Evolutionary conservation across 2,888 invertebrate genomes (phyloP), one percentile per base, ranked within the genome.

Genomic region (Drosophila greeni): DNA sequence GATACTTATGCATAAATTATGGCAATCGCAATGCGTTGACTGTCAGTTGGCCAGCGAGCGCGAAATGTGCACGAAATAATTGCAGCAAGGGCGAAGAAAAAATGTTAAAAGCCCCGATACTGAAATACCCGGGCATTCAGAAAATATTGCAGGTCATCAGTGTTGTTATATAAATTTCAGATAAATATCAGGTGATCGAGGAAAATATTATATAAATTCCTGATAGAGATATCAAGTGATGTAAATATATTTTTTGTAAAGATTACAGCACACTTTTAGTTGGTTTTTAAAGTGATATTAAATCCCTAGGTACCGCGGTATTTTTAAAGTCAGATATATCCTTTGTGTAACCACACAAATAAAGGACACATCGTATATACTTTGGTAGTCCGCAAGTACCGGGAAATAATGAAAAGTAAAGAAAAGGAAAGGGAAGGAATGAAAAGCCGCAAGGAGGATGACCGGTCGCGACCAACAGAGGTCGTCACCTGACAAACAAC

Each of bases 1-100:
- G 42, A 62, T 64, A 75, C 76, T 74, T 76, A 66, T 80, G 80
- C 77, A 82, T 82, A 82, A 76, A 74, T 79, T 82, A 79, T 74
- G 67, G 49, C 66, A 70, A 70, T 70, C 74, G 79, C 79, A 82
- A 76, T 79, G 79, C 80, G 80, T 77, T 82, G 75, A 70, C 77
- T 82, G 82, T 82, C 79, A 76, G 72, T 73, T 75, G 72, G 60
- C 70, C 72, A 72, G 62, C 61, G 72, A 72, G 67, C 74, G 54
- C 60, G 61, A 70, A 77, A 75, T 75, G 75, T 75, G 62, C 55
- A 54, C 64, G 62, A 75, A 66, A 52, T 66, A 66, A 66, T 75
- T 71, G 65, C 31, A 54, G 60, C 42, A 58, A 37, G 26, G n/a
- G 16, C 31, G 34, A 9, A 24, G 18, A n/a, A 26, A n/a, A 40